A percentile compares a stretch with the other conserved stretches of the same genome.
phyloP scores from a whole-genome alignment of 1,140 invertebrate genomes.

The Eubasilissa regina region DNA sequence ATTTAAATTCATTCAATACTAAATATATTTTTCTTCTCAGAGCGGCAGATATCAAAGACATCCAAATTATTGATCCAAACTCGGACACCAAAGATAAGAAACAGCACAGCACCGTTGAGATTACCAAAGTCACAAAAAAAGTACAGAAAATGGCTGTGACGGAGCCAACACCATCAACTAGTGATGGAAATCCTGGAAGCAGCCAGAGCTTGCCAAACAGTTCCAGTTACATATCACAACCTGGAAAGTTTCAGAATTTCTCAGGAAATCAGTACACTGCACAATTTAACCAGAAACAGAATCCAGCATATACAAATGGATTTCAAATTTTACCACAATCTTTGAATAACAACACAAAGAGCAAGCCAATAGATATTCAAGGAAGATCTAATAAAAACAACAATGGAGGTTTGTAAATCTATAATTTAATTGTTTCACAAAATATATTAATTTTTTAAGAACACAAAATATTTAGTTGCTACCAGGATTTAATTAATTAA shows the following conservation, averaged over 20 bases:
- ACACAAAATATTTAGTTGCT: too few species aligned
- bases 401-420: conserved; percentile 38
- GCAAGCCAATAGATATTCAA: conserved; percentile 58
- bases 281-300: conserved; percentile 52
- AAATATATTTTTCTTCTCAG: conserved; percentile 60
- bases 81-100: conserved; percentile 61
- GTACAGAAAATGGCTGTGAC: conserved; percentile 52
- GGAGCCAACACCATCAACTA: conserved; percentile 36
- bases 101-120: conserved; percentile 68
- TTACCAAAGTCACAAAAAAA: conserved; percentile 65
- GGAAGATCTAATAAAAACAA: conserved; percentile 51
- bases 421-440: not conserved
- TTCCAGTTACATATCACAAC: conserved; percentile 33
- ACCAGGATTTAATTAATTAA: too few species aligned
- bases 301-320: conserved; percentile 43
- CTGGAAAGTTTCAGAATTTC: conserved; percentile 44
- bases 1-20: too few species aligned
- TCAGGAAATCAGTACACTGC: conserved; percentile 38
- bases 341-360: conserved; percentile 38
- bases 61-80: conserved; percentile 66
- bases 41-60: conserved; percentile 68
- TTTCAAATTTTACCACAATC: conserved; percentile 39
- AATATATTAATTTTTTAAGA: too few species aligned
- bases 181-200: conserved; percentile 22
- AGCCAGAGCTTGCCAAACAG: conserved; percentile 48